Percentiles rank a stretch among this genome's conserved stretches.
Conservation (phyloP, 2,797 vertebrate species). For the Enteromius trimaculatus region DNA sequence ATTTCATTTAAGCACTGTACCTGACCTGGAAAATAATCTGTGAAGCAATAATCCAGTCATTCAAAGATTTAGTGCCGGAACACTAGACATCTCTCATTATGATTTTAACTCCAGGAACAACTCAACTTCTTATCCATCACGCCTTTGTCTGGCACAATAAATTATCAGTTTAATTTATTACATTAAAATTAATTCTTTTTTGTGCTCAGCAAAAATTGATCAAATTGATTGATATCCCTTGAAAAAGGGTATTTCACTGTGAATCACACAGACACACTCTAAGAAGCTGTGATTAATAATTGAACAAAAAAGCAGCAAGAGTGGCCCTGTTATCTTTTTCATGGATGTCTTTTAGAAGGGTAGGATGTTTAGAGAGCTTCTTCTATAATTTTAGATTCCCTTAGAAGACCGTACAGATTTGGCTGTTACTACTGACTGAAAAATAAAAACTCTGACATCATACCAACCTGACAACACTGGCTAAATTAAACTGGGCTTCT, state of each 20-base stretch:
- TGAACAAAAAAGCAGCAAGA: neutral
- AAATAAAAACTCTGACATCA: neutral
- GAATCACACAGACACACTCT: neutral
- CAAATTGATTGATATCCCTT: neutral
- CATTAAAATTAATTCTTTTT: neutral
- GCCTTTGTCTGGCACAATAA: neutral
- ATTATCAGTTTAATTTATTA: neutral
- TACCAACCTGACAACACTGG: neutral
- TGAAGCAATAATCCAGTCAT: constrained; percentile 12
- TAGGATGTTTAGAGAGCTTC: neutral
- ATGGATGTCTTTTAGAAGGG: neutral
- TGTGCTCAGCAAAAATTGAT: neutral
- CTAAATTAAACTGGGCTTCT: neutral
- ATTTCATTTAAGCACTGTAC: neutral
- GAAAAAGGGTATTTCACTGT: neutral
- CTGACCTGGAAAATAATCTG: neutral
- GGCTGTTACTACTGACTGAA: neutral
- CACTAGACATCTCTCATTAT: constrained; percentile 19
- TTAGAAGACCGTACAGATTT: neutral
- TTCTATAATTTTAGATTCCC: neutral
- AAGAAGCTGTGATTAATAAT: constrained; percentile 15
- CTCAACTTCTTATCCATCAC: neutral
- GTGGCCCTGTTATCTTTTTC: neutral
- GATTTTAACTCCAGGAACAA: neutral
- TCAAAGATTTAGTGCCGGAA: neutral